These are phyloP conservation scores for Rotaria macrura DNA, from an alignment of 2,888 invertebrate species.

Conservation along the genomic window DNA sequence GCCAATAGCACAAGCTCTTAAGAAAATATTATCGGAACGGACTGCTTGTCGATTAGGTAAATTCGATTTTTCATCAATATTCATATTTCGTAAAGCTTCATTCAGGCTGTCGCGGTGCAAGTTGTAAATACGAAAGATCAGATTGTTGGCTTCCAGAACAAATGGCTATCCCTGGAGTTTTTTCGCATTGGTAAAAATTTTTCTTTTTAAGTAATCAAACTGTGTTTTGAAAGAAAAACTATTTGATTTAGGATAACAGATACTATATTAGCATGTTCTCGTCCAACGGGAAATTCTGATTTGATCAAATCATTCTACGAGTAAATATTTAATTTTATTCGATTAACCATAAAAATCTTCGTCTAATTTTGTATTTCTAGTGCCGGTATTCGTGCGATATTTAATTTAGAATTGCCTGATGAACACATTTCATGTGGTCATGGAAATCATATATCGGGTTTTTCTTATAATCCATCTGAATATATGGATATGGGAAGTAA, in stretches of 20 bases:
- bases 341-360: too few species aligned
- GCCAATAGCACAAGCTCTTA: not conserved
- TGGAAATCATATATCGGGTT: slow-evolving; percentile 28
- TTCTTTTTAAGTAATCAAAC: too few species aligned
- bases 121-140: slow-evolving; percentile 33
- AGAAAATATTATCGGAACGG: not conserved
- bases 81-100: not conserved
- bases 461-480: slow-evolving; percentile 31
- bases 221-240: not conserved
- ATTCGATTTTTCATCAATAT: not conserved
- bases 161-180: slow-evolving; percentile 29
- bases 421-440: slow-evolving; percentile 34
- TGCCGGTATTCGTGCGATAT: slow-evolving; percentile 31
- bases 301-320: slow-evolving; percentile 14
- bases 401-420: slow-evolving; percentile 32
- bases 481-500: slow-evolving; percentile 23
- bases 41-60: slow-evolving; percentile 14
- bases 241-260: slow-evolving; percentile 28
- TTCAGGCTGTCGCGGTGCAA: slow-evolving; percentile 27
- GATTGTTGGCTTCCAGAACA: slow-evolving; percentile 30
- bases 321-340: not conserved
- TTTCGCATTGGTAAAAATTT: slow-evolving; percentile 30
- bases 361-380: not conserved
- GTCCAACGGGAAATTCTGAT: slow-evolving; percentile 20
- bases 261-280: slow-evolving; percentile 27